Conservation (phyloP, 2,113 vertebrate genomes). For the Oreochromis aureus region DNA sequence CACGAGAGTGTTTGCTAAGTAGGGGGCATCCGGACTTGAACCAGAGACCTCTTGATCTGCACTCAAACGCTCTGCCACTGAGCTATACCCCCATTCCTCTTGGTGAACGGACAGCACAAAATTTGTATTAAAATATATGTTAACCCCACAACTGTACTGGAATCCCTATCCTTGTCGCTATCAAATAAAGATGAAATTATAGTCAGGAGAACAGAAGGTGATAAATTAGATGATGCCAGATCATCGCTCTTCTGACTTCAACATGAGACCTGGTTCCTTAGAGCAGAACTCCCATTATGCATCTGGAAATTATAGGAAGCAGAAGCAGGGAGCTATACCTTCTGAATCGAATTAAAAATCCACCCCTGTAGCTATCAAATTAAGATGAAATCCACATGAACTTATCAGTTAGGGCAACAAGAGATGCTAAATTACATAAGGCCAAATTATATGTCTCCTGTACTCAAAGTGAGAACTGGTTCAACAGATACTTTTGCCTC, state of each 20-base stretch:
- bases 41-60: fast-evolving
- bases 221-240: not conserved
- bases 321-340: not conserved
- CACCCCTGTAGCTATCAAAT: not conserved
- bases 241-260: not conserved
- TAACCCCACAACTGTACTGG: no score
- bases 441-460: not conserved
- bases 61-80: not conserved
- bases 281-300: not conserved
- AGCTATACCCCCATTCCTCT: not conserved
- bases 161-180: no score
- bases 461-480: not conserved
- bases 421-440: not conserved
- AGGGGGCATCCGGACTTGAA: fast-evolving
- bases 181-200: not conserved
- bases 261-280: not conserved
- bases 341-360: not conserved
- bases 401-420: not conserved
- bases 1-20: no score
- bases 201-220: not conserved
- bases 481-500: not conserved
- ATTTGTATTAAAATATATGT: no score
- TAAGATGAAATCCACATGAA: not conserved
- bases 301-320: not conserved
- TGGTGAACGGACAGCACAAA: no score